Evolutionary conservation across 2,113 vertebrate genomes (phyloP), one percentile per base, ranked within the genome.

Genomic region (Casuarius casuarius): DNA sequence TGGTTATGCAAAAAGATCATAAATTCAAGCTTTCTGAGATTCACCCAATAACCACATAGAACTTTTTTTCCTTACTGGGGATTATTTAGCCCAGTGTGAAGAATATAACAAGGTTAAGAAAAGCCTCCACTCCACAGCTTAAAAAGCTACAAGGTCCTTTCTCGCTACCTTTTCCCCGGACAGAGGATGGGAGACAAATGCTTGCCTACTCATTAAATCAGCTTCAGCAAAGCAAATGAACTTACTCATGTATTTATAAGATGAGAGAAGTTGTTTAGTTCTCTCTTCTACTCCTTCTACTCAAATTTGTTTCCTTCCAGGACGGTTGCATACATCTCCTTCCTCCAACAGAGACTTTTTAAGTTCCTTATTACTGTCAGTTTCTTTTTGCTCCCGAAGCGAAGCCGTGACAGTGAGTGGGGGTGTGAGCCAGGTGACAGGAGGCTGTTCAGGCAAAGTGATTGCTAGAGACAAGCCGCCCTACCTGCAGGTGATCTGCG

Each of bases 341-440:
- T 62, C 66, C 80, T 94, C 82, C 54, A 75, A 8, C 12, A 28
- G 87, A 91, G 51, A 61, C 22, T 9, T 90, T 87, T 93, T 59
- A 10, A 76, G 91, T 91, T 87, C 89, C 44, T 87, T 22, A 12
- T 33, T 92, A 78, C 95, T 90, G 93, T 62, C 56, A 59, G 65
- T 40, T 86, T 72, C 73, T 84, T 92, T 97, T 97, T 95, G 67
- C 91, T 84, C 74, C 73, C 90, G 88, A 82, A 66, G 35, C 15
- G 81, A 75, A 59, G 59, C 51, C 87, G 87, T 92, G 84, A 54
- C 71, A 92, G 87, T 35, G 63, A 48, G 68, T 72, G 54, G 90
- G 90, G 52, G 71, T 48, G 81, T 78, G 81, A 93, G 61, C 85
- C 7, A 3, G 35, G 63, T 3, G 80, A 35, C 19, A 9, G 84